Evolutionary conservation across 2,113 vertebrate genomes (phyloP), one percentile per base, ranked within the genome.

Genomic region (Rhinopomastus cyanomelas): DNA sequence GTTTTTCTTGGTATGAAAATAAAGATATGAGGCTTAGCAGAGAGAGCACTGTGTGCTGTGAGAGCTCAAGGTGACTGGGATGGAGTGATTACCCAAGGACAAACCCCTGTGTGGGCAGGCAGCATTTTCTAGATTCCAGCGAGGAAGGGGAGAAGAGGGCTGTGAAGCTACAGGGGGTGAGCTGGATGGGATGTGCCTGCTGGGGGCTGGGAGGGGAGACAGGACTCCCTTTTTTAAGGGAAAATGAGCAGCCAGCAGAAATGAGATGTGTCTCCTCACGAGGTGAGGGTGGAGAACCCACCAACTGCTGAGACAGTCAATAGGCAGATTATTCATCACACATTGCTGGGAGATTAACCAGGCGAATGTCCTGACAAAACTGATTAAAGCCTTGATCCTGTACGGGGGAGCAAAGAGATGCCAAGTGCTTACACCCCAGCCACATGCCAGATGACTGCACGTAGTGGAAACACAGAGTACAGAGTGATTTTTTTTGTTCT

Each of bases 271-370:
- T 97, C 94, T 97, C 96, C 95, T 95, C 95, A 95, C 90, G 94
- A 96, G 96, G 96, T 91, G 94, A 97, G 95, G 94, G 95, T 95
- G 96, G 96, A 96, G 97, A 95, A 95, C 90, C 94, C 84, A 60
- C 94, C 95, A 91, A 97, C 97, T 96, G 97, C 97, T 97, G 97
- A 97, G 97, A 94, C 87, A 91, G 95, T 97, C 97, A 97, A 97
- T 97, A 96, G 96, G 89, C 96, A 96, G 96, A 97, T 97, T 97
- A 97, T 98, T 97, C 97, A 96, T 96, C 96, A 92, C 94, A 92
- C 96, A 95, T 91, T 96, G 96, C 96, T 96, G 91, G 96, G 96
- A 97, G 97, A 98, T 98, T 97, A 97, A 97, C 96, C 93, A 96
- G 97, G 96, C 96, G 97, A 97, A 97, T 83, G 94, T 93, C 95